phyloP scores from a whole-genome alignment of 2,797 vertebrate species.

The Nyctalus aviator region DNA sequence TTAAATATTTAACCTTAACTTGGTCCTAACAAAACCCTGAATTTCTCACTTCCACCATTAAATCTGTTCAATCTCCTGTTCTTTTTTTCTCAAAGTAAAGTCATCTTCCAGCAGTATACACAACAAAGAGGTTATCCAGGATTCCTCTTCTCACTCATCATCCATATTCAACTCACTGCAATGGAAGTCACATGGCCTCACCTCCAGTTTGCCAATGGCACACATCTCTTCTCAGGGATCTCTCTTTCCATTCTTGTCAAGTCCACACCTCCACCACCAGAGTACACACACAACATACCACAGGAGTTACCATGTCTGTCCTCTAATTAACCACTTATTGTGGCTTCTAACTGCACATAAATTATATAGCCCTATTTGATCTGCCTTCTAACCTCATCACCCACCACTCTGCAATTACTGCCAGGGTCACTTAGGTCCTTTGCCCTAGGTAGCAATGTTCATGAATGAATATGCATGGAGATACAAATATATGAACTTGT shows the following conservation, averaged over 20 bases:
- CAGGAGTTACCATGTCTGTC: background rate
- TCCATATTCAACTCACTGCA: background rate
- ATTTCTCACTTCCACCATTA: background rate
- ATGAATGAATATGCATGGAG: background rate
- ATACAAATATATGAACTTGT: background rate
- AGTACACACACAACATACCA: background rate
- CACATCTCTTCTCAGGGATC: background rate
- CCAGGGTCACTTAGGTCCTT: background rate
- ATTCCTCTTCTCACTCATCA: background rate
- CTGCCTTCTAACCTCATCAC: background rate
- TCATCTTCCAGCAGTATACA: background rate
- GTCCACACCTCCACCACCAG: background rate
- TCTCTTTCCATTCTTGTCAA: background rate
- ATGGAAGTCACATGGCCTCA: background rate
- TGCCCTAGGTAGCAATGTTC: background rate
- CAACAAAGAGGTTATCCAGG: background rate
- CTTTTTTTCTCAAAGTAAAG: background rate
- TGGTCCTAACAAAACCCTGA: background rate
- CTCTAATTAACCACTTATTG: background rate
- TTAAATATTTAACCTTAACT: constrained; percentile 12
- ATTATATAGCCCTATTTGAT: background rate
- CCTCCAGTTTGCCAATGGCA: no score
- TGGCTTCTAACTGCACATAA: background rate
- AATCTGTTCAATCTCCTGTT: background rate
- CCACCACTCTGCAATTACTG: background rate